Evolutionary conservation across 2,888 invertebrate genomes (phyloP).

Genomic region (Acronicta psi): DNA sequence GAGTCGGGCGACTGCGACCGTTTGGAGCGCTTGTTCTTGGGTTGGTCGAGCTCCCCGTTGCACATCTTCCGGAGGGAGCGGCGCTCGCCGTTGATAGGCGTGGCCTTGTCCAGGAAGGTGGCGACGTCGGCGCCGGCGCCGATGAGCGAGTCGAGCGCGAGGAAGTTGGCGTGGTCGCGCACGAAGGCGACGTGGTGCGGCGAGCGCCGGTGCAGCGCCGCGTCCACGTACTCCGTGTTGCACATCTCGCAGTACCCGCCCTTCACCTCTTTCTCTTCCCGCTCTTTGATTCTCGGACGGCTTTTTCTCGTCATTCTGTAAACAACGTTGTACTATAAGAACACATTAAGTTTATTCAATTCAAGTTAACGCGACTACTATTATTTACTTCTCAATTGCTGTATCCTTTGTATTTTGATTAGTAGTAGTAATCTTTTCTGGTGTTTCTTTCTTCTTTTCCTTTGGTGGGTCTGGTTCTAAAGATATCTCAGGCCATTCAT

Average conservation of each 20-base stretch:
- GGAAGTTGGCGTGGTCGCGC: slow-evolving; percentile 92
- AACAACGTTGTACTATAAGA: slow-evolving; percentile 46
- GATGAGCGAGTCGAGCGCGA: slow-evolving; percentile 92
- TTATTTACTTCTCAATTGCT: slow-evolving; percentile 75
- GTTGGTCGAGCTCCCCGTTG: slow-evolving; percentile 75
- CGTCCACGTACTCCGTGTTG: slow-evolving; percentile 92
- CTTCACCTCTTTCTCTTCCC: slow-evolving; percentile 78
- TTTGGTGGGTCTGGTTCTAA: slow-evolving; percentile 80
- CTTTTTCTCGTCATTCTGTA: slow-evolving; percentile 89
- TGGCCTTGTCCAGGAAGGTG: slow-evolving; percentile 91
- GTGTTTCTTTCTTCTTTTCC: slow-evolving; percentile 75
- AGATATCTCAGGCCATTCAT: slow-evolving; percentile 90
- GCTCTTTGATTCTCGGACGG: slow-evolving; percentile 82
- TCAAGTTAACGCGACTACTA: slow-evolving; percentile 1
- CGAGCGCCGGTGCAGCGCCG: slow-evolving; percentile 92
- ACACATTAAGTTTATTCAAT: slow-evolving; percentile 16
- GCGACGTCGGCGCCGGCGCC: slow-evolving; percentile 90
- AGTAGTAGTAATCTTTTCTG: slow-evolving; percentile 64
- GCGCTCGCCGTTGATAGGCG: slow-evolving; percentile 79
- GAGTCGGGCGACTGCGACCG: slow-evolving; percentile 76
- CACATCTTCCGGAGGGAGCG: slow-evolving; percentile 78
- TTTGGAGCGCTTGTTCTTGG: slow-evolving; percentile 69
- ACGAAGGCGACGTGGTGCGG: slow-evolving; percentile 93
- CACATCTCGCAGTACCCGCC: slow-evolving; percentile 95
- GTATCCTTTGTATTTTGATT: slow-evolving; percentile 61